Conservation (phyloP, 92 coral and sea anemone species). For the Desmophyllum pertusum region DNA sequence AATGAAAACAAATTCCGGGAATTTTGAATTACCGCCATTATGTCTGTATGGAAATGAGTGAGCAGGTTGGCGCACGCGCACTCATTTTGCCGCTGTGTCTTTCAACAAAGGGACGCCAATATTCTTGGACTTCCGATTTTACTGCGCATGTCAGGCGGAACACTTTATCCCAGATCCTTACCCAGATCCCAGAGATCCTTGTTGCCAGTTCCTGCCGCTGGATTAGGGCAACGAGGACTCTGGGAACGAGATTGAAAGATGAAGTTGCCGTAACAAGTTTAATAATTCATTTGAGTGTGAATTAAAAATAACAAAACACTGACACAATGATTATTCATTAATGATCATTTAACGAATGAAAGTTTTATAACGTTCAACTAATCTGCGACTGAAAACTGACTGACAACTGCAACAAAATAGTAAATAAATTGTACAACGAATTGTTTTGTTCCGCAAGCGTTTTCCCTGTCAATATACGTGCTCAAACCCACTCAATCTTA, state of each 20-base stretch:
- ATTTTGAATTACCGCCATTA: too few relatives aligned
- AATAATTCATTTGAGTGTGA: constrained; percentile 29
- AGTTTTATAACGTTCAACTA: constrained; percentile 31
- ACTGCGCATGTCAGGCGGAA: too few relatives aligned
- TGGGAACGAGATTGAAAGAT: background rate
- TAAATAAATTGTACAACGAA: background rate
- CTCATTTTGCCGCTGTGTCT: too few relatives aligned
- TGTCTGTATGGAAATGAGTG: too few relatives aligned
- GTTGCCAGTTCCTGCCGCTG: too few relatives aligned
- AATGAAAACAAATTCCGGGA: too few relatives aligned
- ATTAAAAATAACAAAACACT: constrained; percentile 34
- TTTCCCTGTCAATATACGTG: background rate
- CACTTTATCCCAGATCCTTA: too few relatives aligned
- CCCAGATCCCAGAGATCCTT: too few relatives aligned
- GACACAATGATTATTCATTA: constrained; percentile 32
- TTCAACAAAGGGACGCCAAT: too few relatives aligned
- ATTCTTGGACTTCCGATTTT: too few relatives aligned
- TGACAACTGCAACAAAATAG: background rate
- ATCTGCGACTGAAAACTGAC: background rate
- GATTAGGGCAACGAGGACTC: too few relatives aligned
- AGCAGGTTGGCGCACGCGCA: too few relatives aligned
- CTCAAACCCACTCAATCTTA: background rate
- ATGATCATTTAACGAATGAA: constrained; percentile 37
- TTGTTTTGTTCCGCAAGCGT: background rate
- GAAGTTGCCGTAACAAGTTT: background rate